A percentile compares a stretch with the other conserved stretches of the same genome.
These are phyloP conservation scores for Lycaena phlaeas DNA, from an alignment of 2,888 invertebrate genomes.

Conservation along the genomic window DNA sequence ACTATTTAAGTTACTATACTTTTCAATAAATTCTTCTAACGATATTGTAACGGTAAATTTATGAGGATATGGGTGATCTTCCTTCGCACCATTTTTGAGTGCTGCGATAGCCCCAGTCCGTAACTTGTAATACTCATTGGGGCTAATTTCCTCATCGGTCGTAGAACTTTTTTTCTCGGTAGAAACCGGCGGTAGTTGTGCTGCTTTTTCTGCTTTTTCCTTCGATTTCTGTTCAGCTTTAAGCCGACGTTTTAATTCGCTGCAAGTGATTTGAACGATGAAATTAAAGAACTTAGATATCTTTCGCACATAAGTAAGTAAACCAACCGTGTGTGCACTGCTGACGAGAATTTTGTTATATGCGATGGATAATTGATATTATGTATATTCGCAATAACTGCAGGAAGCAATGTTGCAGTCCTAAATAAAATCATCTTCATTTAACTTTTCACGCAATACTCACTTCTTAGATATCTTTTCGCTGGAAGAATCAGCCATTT, in stretches of 20 bases:
- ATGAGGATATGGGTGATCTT: conserved; percentile 93
- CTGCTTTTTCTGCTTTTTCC: conserved; percentile 87
- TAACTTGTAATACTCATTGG: conserved; percentile 95
- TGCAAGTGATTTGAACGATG: conserved; percentile 39
- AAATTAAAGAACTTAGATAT: conserved; percentile 10
- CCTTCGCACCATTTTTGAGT: conserved; percentile 80
- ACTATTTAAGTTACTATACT: conserved; percentile 80
- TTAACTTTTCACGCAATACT: conserved; percentile 49
- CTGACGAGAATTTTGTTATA: conserved; percentile 36
- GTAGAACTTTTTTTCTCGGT: conserved; percentile 42
- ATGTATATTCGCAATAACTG: conserved; percentile 27
- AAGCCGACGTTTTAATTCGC: conserved; percentile 92
- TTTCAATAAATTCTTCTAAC: conserved; percentile 88
- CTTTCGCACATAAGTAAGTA: conserved; percentile 16
- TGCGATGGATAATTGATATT: conserved; percentile 30
- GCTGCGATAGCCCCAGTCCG: conserved; percentile 86
- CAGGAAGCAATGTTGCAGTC: conserved; percentile 28
- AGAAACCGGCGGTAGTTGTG: conserved; percentile 51
- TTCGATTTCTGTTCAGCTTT: conserved; percentile 96
- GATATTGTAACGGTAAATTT: conserved; percentile 95
- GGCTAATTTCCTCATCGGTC: conserved; percentile 85
- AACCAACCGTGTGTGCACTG: conserved; percentile 56
- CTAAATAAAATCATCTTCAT: conserved; percentile 39
- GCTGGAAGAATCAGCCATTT: conserved; percentile 72
- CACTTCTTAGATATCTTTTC: conserved; percentile 81